Conservation (phyloP, 2,888 invertebrate species). For the Zeuzera pyrina region DNA sequence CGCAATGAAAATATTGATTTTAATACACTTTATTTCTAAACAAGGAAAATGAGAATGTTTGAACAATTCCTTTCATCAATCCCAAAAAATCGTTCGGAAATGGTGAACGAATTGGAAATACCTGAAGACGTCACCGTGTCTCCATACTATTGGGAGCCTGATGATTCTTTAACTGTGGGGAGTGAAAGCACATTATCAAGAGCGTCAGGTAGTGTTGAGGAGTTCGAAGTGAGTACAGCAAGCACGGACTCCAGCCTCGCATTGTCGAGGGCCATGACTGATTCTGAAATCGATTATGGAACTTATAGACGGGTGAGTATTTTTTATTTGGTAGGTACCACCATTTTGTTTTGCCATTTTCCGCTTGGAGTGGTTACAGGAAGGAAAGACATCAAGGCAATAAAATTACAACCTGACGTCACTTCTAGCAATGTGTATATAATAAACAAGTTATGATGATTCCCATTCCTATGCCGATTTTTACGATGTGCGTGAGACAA, state of each 20-base stretch:
- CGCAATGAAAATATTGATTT: too few relatives aligned
- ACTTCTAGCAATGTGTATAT: too few relatives aligned
- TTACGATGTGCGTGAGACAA: too few relatives aligned
- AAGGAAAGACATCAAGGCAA: background rate
- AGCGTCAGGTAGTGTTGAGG: constrained; percentile 18
- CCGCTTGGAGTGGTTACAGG: background rate
- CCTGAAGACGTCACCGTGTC: constrained; percentile 37
- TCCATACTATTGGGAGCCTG: constrained; percentile 43
- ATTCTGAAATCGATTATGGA: constrained; percentile 56
- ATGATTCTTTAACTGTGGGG: constrained; percentile 23
- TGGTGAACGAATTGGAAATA: constrained; percentile 48
- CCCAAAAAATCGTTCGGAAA: constrained; percentile 42
- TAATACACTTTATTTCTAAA: too few relatives aligned
- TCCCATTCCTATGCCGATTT: too few relatives aligned
- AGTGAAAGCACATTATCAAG: constrained; percentile 32
- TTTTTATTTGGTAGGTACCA: background rate
- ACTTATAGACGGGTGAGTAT: constrained; percentile 39
- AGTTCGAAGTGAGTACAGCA: constrained; percentile 24
- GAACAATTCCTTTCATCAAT: constrained; percentile 37
- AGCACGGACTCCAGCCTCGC: constrained; percentile 47
- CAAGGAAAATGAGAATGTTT: constrained; percentile 55
- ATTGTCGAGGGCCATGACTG: constrained; percentile 56
- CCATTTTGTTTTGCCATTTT: background rate
- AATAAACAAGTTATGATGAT: too few relatives aligned
- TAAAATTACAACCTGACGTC: too few relatives aligned